A percentile compares a stretch with the other conserved stretches of the same genome.
These are phyloP conservation scores for Polypedilum vanderplanki DNA, from an alignment of 1,140 invertebrate genomes.

Conservation along the genomic window DNA sequence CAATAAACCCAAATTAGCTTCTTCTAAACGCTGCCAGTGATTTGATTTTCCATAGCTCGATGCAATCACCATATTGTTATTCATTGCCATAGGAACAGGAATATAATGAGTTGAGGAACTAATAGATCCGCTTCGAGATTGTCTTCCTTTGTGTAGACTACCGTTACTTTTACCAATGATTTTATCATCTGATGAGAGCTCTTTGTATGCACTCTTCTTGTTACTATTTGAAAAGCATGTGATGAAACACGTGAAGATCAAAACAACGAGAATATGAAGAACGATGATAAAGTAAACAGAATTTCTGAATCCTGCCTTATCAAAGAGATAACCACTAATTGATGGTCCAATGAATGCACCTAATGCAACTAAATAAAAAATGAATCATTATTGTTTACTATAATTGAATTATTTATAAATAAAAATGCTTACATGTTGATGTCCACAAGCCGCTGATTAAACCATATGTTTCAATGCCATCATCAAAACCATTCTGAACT, in stretches of 20 bases:
- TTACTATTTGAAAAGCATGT: background rate
- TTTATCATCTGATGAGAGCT: background rate
- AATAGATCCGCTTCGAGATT: background rate
- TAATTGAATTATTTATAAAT: background rate
- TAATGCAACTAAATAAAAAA: constrained; percentile 51
- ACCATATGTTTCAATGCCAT: constrained; percentile 75
- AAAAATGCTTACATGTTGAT: constrained; percentile 51
- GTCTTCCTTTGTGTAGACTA: background rate
- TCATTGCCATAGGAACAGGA: background rate
- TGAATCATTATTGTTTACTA: background rate
- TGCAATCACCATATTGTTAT: background rate
- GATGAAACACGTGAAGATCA: background rate
- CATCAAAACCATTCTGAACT: constrained; percentile 63
- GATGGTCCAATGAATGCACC: constrained; percentile 80
- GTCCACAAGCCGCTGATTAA: constrained; percentile 80
- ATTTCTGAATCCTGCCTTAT: constrained; percentile 62
- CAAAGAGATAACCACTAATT: constrained; percentile 65
- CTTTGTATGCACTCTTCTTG: background rate
- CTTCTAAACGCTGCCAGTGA: background rate
- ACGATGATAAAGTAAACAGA: constrained; percentile 65
- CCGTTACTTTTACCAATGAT: background rate
- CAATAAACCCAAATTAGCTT: background rate
- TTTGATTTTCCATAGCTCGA: constrained; percentile 6
- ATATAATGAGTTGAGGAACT: background rate
- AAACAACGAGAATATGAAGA: constrained; percentile 44